A percentile compares a stretch with the other conserved stretches of the same genome.
Conservation (phyloP, 1,140 invertebrate species). For the Phymorhynchus buccinoides region DNA sequence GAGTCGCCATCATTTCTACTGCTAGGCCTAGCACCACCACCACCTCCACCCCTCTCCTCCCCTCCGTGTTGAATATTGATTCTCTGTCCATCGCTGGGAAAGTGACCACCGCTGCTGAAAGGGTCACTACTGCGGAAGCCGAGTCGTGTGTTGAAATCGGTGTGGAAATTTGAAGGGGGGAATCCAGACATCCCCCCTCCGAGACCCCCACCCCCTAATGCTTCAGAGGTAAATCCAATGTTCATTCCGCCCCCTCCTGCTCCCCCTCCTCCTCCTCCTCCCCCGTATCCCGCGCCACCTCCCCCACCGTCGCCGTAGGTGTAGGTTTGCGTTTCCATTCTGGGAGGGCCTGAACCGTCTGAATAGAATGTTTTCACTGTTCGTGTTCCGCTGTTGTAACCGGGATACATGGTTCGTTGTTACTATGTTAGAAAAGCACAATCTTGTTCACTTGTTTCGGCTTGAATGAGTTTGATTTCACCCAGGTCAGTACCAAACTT, state of each 20-base stretch:
- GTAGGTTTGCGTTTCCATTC: conserved; percentile 56
- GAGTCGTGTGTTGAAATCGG: neutral
- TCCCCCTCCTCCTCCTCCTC: neutral
- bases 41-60: conserved; percentile 39
- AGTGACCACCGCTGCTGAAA: neutral
- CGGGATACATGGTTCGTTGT: neutral
- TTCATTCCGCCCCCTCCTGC: no score
- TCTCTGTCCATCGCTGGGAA: conserved; percentile 38
- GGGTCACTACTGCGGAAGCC: neutral
- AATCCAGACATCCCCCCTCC: neutral
- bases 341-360: conserved; percentile 54
- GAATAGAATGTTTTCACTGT: conserved; percentile 54
- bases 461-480: no score
- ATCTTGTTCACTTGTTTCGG: no score
- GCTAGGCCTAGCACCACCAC: neutral
- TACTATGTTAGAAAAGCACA: no score
- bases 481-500: no score
- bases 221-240: conserved; percentile 31
- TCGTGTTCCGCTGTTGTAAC: conserved; percentile 30
- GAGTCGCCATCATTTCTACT: neutral
- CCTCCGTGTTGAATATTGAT: conserved; percentile 32
- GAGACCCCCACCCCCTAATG: neutral
- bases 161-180: neutral
- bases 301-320: conserved; percentile 45
- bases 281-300: neutral